A percentile compares a stretch with the other conserved stretches of the same genome.
phyloP scores from a whole-genome alignment of 2,797 vertebrate species.

The Psittacula echo region DNA sequence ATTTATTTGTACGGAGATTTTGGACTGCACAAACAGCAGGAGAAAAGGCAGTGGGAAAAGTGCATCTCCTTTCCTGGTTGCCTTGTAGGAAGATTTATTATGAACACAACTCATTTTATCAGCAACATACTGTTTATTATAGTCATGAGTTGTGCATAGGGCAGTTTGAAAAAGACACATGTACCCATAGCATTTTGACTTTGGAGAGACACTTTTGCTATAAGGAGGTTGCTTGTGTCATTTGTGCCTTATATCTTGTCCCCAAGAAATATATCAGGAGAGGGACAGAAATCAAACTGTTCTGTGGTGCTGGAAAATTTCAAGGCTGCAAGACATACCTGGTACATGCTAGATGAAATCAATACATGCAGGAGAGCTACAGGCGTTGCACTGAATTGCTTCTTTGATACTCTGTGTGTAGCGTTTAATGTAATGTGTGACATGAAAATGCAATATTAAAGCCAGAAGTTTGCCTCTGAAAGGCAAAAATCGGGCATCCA shows the following conservation, averaged over 20 bases:
- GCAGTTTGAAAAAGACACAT: background rate
- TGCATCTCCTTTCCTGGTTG: background rate
- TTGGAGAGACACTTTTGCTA: background rate
- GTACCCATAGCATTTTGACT: background rate
- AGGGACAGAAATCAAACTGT: background rate
- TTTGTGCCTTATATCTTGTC: background rate
- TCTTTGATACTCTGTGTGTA: background rate
- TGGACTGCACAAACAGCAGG: background rate
- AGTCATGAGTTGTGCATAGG: background rate
- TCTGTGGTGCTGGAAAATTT: background rate
- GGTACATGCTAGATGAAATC: background rate
- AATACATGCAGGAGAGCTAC: background rate
- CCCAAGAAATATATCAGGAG: background rate
- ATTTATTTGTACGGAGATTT: background rate
- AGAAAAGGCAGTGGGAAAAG: background rate
- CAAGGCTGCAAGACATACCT: background rate
- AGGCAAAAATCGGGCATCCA: background rate
- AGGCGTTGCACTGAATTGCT: background rate
- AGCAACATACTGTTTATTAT: background rate
- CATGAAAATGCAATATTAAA: constrained; percentile 1
- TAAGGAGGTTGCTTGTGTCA: background rate
- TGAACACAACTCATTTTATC: background rate
- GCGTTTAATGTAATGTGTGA: background rate
- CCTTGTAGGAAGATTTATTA: background rate
- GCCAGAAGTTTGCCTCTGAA: constrained; percentile 27